These are phyloP conservation scores for Archips xylosteana DNA, from an alignment of 2,888 invertebrate species.

Conservation along the genomic window DNA sequence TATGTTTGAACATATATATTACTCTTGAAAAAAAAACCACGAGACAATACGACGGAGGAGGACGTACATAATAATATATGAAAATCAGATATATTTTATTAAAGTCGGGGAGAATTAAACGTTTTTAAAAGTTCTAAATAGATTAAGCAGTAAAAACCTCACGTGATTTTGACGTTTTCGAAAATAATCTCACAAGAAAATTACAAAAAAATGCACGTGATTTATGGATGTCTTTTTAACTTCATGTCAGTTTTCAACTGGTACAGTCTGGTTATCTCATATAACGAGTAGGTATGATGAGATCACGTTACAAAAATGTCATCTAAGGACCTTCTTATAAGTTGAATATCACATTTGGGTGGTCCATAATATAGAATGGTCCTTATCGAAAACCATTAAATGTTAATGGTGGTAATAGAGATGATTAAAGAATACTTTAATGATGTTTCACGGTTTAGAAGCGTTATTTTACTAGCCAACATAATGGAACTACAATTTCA, in stretches of 20 bases:
- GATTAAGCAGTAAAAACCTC: no score
- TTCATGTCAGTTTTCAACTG: not conserved
- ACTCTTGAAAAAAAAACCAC: no score
- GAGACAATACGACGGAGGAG: no score
- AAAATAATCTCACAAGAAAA: no score
- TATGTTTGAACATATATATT: no score
- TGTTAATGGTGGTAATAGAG: constrained; percentile 1
- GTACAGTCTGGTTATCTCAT: not conserved
- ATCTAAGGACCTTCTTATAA: constrained; percentile 2
- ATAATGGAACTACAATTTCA: not conserved
- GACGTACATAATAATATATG: no score
- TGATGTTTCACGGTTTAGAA: not conserved
- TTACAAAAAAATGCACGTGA: no score
- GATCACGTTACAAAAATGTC: constrained; percentile 14
- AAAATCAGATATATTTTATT: no score
- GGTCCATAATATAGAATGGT: constrained; percentile 15
- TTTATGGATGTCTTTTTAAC: not conserved
- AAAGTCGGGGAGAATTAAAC: no score
- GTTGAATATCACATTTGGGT: constrained; percentile 14
- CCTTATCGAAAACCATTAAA: constrained; percentile 2
- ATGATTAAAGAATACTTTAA: not conserved
- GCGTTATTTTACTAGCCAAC: not conserved
- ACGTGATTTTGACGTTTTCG: no score
- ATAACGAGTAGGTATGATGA: not conserved
- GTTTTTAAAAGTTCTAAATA: no score